Percentiles rank a stretch among this genome's conserved stretches.
Evolutionary conservation across 2,113 vertebrate species (phyloP).

Genomic region (Todiramphus chloris): DNA sequence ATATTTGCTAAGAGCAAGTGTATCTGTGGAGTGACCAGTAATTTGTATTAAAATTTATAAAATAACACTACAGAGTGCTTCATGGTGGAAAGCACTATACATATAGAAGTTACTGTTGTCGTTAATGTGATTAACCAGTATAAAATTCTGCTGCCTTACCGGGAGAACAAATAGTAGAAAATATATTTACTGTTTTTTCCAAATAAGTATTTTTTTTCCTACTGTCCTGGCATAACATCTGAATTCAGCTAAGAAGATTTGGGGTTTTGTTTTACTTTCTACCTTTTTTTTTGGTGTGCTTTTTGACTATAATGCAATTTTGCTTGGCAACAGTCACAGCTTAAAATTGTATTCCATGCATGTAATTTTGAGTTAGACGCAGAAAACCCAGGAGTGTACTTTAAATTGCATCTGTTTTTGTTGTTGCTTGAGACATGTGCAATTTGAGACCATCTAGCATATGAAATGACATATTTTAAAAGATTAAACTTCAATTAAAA

Average conservation of each 20-base stretch:
- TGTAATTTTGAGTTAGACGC: not conserved
- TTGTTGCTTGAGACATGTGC: not conserved
- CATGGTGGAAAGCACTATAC: not conserved
- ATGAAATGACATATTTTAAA: not conserved
- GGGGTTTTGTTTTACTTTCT: not conserved
- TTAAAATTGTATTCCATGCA: not conserved
- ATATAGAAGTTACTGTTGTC: not conserved
- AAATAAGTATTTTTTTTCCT: not conserved
- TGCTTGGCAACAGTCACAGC: not conserved
- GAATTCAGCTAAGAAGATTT: not conserved
- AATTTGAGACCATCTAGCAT: not conserved
- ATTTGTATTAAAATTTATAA: not conserved
- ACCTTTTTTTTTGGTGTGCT: not conserved
- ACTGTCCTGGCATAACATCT: not conserved
- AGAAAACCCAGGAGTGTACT: not conserved
- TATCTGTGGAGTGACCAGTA: not conserved
- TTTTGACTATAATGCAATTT: not conserved
- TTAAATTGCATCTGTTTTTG: not conserved
- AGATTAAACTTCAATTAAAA: constrained; percentile 18
- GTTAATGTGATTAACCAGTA: not conserved
- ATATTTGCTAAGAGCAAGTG: not conserved
- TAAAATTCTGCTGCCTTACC: not conserved
- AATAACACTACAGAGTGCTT: not conserved
- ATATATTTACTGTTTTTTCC: not conserved
- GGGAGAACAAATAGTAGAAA: not conserved